phyloP scores from a whole-genome alignment of 2,797 vertebrate genomes.

The Anisognathus igniventris region DNA sequence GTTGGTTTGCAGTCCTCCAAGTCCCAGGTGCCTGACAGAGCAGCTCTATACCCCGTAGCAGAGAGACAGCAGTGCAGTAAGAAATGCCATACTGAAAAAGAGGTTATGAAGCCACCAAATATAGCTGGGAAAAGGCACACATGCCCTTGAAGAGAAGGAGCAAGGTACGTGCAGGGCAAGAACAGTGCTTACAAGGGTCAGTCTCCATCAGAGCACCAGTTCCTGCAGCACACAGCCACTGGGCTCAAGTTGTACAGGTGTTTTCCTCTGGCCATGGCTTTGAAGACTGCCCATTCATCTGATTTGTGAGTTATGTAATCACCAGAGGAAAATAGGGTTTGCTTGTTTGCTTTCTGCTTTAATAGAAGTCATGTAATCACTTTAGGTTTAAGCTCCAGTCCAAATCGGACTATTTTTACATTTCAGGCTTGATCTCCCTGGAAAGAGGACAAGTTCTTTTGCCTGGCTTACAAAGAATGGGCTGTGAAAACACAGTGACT shows the following conservation, averaged over 20 bases:
- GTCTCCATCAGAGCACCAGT: not conserved
- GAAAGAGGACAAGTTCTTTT: slow-evolving; percentile 54
- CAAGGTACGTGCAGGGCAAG: not conserved
- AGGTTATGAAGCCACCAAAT: not conserved
- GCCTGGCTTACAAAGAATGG: not conserved
- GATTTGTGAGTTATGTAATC: slow-evolving; percentile 54
- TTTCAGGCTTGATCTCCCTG: slow-evolving; percentile 55
- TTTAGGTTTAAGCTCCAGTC: slow-evolving; percentile 62
- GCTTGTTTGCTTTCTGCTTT: slow-evolving; percentile 56
- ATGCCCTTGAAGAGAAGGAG: not conserved
- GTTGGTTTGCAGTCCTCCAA: not conserved
- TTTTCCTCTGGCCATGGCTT: not conserved
- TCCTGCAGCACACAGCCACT: accelerated
- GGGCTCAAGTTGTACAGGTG: not conserved
- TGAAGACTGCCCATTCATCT: slow-evolving; percentile 23
- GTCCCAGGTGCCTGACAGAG: not conserved
- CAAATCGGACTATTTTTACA: slow-evolving; percentile 67
- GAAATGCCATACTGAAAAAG: not conserved
- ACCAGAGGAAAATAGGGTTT: not conserved
- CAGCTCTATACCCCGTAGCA: not conserved
- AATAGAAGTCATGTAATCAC: slow-evolving; percentile 65
- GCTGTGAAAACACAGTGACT: not conserved
- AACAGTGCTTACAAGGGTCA: not conserved
- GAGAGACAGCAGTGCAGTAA: not conserved
- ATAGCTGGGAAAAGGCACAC: not conserved